Evolutionary conservation across 2,888 invertebrate species (phyloP).

Genomic region (Platycheirus rosarum): DNA sequence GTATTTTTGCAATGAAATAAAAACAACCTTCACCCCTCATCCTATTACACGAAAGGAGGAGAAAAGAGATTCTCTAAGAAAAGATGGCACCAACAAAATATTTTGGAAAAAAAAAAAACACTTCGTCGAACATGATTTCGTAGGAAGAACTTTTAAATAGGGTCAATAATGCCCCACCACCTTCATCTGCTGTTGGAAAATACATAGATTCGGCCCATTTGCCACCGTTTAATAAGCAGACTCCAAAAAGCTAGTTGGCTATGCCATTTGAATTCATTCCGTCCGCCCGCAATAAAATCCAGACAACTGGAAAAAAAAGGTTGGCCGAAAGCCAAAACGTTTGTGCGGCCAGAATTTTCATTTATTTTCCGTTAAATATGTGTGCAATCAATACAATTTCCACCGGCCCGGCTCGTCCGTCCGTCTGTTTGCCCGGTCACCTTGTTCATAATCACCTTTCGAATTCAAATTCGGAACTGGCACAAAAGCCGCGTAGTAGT

Average conservation of each 20-base stretch:
- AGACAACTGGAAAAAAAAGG: constrained; percentile 61
- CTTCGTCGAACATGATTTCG: neutral
- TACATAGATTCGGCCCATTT: neutral
- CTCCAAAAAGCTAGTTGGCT: constrained; percentile 45
- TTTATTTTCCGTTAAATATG: constrained; percentile 57
- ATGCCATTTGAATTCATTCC: constrained; percentile 65
- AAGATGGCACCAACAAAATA: constrained; percentile 5
- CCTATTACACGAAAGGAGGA: no score
- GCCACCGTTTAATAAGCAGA: constrained; percentile 43
- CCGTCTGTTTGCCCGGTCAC: neutral
- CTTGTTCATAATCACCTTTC: constrained; percentile 15
- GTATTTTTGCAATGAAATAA: constrained; percentile 16
- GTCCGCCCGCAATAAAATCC: constrained; percentile 69
- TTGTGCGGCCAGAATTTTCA: constrained; percentile 51
- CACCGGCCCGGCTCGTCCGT: constrained; percentile 31
- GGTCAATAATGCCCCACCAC: constrained; percentile 48
- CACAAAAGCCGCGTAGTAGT: constrained; percentile 18
- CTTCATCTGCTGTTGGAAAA: constrained; percentile 15
- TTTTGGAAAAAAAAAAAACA: constrained; percentile 8
- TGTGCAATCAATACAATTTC: constrained; percentile 65
- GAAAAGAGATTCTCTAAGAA: constrained; percentile 17
- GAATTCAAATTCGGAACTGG: constrained; percentile 42
- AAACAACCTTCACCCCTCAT: neutral
- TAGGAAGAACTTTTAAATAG: constrained; percentile 37
- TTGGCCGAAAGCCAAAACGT: constrained; percentile 71